A percentile compares a stretch with the other conserved stretches of the same genome.
Evolutionary conservation across 2,113 vertebrate genomes (phyloP).

Genomic region (Todiramphus chloris): DNA sequence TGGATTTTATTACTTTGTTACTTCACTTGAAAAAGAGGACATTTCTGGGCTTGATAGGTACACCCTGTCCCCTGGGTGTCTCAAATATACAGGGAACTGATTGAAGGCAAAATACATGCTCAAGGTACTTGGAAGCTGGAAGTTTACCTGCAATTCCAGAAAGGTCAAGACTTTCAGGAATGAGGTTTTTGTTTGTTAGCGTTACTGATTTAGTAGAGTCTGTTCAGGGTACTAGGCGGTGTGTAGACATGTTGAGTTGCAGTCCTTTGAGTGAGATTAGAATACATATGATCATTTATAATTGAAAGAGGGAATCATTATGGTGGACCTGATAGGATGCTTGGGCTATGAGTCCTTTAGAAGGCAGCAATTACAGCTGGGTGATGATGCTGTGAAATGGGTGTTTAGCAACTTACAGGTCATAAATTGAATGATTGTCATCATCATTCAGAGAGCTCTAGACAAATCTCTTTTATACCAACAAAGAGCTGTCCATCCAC

Average conservation of each 20-base stretch:
- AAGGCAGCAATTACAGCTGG: neutral
- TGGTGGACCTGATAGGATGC: neutral
- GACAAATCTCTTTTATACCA: neutral
- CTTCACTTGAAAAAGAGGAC: neutral
- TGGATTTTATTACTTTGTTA: neutral
- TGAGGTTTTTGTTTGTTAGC: neutral
- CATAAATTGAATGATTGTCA: neutral
- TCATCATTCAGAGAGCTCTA: neutral
- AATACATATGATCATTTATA: neutral
- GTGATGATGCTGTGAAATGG: neutral
- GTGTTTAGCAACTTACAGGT: neutral
- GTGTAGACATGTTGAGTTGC: neutral
- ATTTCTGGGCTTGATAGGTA: neutral
- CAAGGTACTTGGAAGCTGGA: neutral
- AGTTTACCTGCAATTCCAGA: neutral
- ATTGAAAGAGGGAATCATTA: neutral
- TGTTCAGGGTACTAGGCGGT: neutral
- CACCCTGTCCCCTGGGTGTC: neutral
- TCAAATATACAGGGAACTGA: neutral
- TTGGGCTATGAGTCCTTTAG: neutral
- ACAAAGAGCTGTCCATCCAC: neutral
- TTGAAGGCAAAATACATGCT: neutral
- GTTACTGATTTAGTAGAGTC: neutral
- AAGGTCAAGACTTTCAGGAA: neutral
- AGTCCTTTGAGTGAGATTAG: neutral